Evolutionary conservation across 2,888 invertebrate genomes (phyloP).

Genomic region (Timandra comae): DNA sequence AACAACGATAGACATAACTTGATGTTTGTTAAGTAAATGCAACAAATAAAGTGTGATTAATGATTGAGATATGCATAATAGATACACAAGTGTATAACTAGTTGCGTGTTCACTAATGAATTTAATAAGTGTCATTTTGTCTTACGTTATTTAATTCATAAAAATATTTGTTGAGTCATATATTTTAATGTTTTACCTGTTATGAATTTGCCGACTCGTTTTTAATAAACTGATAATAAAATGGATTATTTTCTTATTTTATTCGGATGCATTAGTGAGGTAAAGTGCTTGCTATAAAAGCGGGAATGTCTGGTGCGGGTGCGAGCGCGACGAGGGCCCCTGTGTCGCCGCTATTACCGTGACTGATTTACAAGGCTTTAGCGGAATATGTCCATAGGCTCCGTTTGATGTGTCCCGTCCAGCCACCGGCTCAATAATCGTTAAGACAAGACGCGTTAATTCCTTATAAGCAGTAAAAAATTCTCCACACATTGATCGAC

Average conservation of each 20-base stretch:
- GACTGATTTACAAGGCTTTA: constrained; percentile 60
- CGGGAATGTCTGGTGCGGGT: constrained; percentile 4
- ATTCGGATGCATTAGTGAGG: constrained; percentile 6
- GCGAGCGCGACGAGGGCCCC: constrained; percentile 23
- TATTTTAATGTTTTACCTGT: no score
- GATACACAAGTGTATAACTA: no score
- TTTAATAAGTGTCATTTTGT: no score
- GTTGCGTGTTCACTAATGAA: no score
- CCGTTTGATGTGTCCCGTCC: constrained; percentile 38
- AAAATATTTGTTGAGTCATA: no score
- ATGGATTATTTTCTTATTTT: constrained; percentile 4
- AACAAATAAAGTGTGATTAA: no score
- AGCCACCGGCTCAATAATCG: constrained; percentile 61
- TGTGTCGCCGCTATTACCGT: constrained; percentile 40
- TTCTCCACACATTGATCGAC: constrained; percentile 37
- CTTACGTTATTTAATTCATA: no score
- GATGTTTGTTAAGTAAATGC: no score
- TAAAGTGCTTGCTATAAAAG: constrained; percentile 9
- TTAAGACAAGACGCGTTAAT: constrained; percentile 62
- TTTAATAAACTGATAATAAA: neutral
- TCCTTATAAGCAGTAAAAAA: constrained; percentile 35
- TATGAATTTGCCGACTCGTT: no score
- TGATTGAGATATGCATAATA: no score
- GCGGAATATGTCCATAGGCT: constrained; percentile 40
- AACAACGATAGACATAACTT: no score